Percentiles rank a stretch among this genome's conserved stretches.
These are phyloP conservation scores for Bombus ignitus DNA, from an alignment of 1,140 invertebrate species.

Conservation along the genomic window DNA sequence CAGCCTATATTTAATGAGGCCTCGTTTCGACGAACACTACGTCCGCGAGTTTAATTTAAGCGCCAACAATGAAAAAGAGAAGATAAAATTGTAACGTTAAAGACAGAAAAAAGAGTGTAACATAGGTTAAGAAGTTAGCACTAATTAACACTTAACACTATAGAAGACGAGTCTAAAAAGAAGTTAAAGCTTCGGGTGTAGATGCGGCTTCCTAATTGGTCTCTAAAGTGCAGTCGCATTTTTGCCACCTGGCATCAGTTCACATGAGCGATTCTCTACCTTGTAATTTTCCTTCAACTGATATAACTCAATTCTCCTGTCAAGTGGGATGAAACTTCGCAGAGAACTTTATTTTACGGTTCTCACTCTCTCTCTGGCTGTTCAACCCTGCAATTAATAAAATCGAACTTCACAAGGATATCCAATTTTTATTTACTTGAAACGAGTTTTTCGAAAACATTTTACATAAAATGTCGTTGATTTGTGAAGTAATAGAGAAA, in stretches of 20 bases:
- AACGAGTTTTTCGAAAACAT: neutral
- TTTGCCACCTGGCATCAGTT: slow-evolving; percentile 50
- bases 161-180: too few species aligned
- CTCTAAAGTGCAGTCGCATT: slow-evolving; percentile 27
- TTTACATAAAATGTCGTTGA: neutral
- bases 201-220: slow-evolving; percentile 19
- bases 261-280: slow-evolving; percentile 31
- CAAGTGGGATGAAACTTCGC: neutral
- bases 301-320: slow-evolving; percentile 70
- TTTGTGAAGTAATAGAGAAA: neutral
- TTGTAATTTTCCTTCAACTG: slow-evolving; percentile 67
- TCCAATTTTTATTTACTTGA: neutral
- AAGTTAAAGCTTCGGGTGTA: neutral
- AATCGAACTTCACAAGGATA: neutral
- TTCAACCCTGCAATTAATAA: neutral
- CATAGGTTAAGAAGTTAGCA: neutral
- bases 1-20: slow-evolving; percentile 19
- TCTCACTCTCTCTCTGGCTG: neutral
- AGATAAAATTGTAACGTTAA: neutral
- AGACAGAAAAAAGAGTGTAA: neutral
- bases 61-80: too few species aligned
- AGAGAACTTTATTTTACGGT: slow-evolving; percentile 31
- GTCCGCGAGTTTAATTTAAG: neutral
- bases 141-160: neutral
- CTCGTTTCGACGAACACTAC: neutral